Evolutionary conservation across 2,113 vertebrate species (phyloP), one percentile per base, ranked within the genome.

Genomic region (Epinephelus moara): DNA sequence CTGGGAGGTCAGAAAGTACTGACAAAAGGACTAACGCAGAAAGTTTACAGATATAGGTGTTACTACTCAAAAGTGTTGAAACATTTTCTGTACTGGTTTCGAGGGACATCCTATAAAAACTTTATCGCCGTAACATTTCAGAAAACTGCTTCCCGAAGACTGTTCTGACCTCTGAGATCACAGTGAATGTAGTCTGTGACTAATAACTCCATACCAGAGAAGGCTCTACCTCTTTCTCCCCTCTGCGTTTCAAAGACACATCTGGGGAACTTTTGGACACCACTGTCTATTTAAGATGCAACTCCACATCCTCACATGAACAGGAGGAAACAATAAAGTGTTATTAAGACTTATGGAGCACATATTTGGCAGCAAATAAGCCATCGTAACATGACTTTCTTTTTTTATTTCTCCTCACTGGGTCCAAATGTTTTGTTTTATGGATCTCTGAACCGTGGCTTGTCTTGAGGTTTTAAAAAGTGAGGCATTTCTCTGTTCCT

Each of bases 261-360:
- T 82, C 81, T 90, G 80, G 64, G 66, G 45, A 75, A 60, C 74
- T 62, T 74, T 83, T 78, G 75, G 84, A 89, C 50, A 84, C 30
- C 60, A 42, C 74, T 72, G 80, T 87, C 86, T 70, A 33, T 76
- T 84, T 81, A 83, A 85, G 85, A 87, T 85, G 81, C 61, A 79
- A 27, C 71, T 75, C 68, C 76, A 92, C 70, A 70, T 84, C 78
- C 63, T 74, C 78, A 81, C 78, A 79, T 81, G 55, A 87, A 76
- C 78, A 89, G 81, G 47, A 75, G 76, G 86, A 92, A 92, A 86
- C 78, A 84, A 87, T 88, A 85, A 90, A 84, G 73, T 89, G 79
- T 88, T 81, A 84, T 85, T 80, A 73, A 77, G 73, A 81, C 57
- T 85, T 87, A 86, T 68, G 11, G 15, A 72, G 80, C 30, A 37